phyloP scores from a whole-genome alignment of 2,888 invertebrate species.

The Timandra comae region DNA sequence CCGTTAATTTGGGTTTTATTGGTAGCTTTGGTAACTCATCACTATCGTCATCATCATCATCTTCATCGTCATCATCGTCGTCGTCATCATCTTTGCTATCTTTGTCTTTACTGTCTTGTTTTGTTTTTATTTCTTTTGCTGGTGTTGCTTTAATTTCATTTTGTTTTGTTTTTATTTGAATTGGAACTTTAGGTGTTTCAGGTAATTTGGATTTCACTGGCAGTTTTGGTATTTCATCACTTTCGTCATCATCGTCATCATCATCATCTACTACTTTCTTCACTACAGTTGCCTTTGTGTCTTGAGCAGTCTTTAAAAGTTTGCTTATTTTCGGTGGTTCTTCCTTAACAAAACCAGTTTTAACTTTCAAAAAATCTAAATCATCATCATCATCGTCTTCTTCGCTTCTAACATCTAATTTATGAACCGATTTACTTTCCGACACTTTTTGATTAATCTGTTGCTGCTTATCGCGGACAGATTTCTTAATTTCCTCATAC shows the following conservation, averaged over 20 bases:
- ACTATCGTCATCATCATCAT: constrained; percentile 11
- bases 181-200: constrained; percentile 3
- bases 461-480: constrained; percentile 45
- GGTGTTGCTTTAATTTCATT: constrained; percentile 1
- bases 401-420: constrained; percentile 37
- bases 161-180: constrained; percentile 6
- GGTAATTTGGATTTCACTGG: constrained; percentile 2
- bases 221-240: constrained; percentile 9
- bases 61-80: constrained; percentile 8
- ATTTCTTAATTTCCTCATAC: constrained; percentile 46
- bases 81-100: constrained; percentile 10
- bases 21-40: constrained; percentile 8
- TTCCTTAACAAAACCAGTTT: constrained; percentile 29
- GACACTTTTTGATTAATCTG: constrained; percentile 34
- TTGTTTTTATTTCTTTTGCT: constrained; percentile 1
- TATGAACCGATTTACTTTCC: constrained; percentile 31
- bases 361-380: constrained; percentile 23
- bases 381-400: constrained; percentile 37
- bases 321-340: constrained; percentile 23
- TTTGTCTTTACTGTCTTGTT: constrained; percentile 1
- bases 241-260: constrained; percentile 18
- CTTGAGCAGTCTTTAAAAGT: constrained; percentile 11
- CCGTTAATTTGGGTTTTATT: constrained; percentile 3
- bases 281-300: constrained; percentile 2
- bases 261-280: constrained; percentile 1